Conservation (phyloP, 2,888 invertebrate genomes). For the Alsophila aescularia region DNA sequence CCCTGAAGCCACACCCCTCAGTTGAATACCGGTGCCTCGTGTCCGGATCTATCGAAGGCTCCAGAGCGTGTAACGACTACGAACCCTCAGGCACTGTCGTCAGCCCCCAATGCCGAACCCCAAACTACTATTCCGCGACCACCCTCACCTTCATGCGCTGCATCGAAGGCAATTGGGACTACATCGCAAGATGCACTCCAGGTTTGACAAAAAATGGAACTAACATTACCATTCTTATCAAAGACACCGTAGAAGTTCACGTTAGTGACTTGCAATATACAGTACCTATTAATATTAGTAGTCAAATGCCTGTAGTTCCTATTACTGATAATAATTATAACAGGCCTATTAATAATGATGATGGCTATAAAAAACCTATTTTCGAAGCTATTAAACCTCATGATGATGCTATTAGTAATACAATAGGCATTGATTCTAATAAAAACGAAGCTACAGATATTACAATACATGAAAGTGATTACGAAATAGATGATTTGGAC, state of each 20-base stretch:
- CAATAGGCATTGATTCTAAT: not conserved
- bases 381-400: not conserved
- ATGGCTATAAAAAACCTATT: conserved; percentile 4
- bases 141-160: conserved; percentile 27
- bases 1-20: conserved; percentile 19
- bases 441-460: conserved; percentile 5
- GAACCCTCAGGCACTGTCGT: conserved; percentile 27
- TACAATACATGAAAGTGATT: conserved; percentile 36
- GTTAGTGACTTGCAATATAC: conserved; percentile 36
- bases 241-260: conserved; percentile 53
- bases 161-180: conserved; percentile 28
- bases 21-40: conserved; percentile 34
- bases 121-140: conserved; percentile 28
- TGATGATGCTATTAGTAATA: conserved; percentile 7
- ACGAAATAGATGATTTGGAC: conserved; percentile 49
- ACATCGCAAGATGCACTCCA: conserved; percentile 26
- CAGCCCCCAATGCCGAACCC: conserved; percentile 25
- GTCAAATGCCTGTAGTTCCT: conserved; percentile 9
- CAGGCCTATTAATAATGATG: not conserved
- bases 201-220: conserved; percentile 53
- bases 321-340: conserved; percentile 1
- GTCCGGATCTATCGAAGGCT: conserved; percentile 18
- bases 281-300: conserved; percentile 13
- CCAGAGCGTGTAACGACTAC: conserved; percentile 17
- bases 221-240: conserved; percentile 58